Base-by-base conservation (phyloP, 2,888 invertebrate species). In the Lasioglossum morio region DNA sequence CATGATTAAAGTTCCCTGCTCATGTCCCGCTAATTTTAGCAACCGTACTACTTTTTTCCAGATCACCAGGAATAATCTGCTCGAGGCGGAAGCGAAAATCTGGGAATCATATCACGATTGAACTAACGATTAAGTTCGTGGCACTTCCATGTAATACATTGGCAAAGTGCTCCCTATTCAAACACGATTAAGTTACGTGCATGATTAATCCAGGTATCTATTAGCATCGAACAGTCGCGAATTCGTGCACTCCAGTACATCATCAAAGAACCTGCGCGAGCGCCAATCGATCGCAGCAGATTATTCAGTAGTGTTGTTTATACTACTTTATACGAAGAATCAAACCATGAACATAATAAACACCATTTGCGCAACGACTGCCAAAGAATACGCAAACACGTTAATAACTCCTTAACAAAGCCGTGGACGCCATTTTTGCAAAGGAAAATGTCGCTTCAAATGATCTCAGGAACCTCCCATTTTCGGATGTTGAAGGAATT, bases 141-240 rank as follows among this genome's bases (percentile, higher is more conserved):
- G 23, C 40, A 70, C 23, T 27, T 30, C 66, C 14, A 4, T 5
- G 40, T 10, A 57, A 70, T 48, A 69, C 37, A 74, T 77, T 69
- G 27, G 57, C 40, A 34, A 14, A 12, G 53, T 46, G 53, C 53
- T 27, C 34, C 37, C 63, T n/a, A 75, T 75, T 72, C 63, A 84
- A 84, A 73, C 70, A 70, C 83, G 75, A 82, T 83, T 84, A 84
- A 78, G 82, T 63, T 78, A 75, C 75, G 46, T 43, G 75, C 23
- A 83, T n/a, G 43, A 72, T 85, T 83, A 79, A 85, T 85, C 79
- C 84, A 43, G 63, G 66, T 69, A 79, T 60, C 84, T 79, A 85
- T 85, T 83, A 83, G 75, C 78, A 78, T 84, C 53, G 74, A 34
- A 40, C 75, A 72, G 43, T 82, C 76, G 85, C 72, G 79, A 78